Conservation (phyloP, 2,797 vertebrate species). For the Semaprochilodus insignis region DNA sequence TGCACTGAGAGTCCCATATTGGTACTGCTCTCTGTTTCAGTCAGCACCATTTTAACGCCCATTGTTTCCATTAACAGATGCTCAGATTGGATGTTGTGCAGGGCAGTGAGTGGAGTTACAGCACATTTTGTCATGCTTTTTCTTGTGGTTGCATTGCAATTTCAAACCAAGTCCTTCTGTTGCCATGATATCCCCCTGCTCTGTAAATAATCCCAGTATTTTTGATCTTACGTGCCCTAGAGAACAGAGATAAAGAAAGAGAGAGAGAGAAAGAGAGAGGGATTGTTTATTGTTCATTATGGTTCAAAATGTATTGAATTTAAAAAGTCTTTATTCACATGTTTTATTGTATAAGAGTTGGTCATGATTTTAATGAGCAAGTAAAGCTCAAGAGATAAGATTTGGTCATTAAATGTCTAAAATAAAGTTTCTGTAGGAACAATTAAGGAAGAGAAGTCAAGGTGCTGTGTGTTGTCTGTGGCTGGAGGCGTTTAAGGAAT, state of each 20-base stretch:
- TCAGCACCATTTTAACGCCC: background rate
- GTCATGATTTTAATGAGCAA: background rate
- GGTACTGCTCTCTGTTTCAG: background rate
- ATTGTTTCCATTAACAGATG: slow-evolving; percentile 30
- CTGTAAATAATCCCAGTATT: slow-evolving; percentile 76
- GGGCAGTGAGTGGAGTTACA: slow-evolving; percentile 44
- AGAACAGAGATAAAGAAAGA: slow-evolving; percentile 50
- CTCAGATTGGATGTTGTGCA: background rate
- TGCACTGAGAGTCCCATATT: background rate
- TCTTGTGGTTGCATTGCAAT: slow-evolving; percentile 63
- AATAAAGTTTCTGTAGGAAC: background rate
- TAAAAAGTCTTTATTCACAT: background rate
- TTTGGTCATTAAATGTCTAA: background rate
- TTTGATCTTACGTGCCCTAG: slow-evolving; percentile 64
- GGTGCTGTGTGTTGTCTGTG: background rate
- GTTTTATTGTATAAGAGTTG: background rate
- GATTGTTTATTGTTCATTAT: slow-evolving; percentile 24
- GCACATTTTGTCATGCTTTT: slow-evolving; percentile 58
- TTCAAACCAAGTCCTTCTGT: slow-evolving; percentile 71
- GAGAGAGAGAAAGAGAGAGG: background rate
- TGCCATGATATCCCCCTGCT: slow-evolving; percentile 74
- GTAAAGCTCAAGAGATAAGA: background rate
- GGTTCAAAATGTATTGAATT: background rate
- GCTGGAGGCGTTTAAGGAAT: background rate
- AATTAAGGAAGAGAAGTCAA: background rate